These are phyloP conservation scores for Mastomys coucha DNA, from an alignment of 2,113 vertebrate species.

Conservation along the genomic window DNA sequence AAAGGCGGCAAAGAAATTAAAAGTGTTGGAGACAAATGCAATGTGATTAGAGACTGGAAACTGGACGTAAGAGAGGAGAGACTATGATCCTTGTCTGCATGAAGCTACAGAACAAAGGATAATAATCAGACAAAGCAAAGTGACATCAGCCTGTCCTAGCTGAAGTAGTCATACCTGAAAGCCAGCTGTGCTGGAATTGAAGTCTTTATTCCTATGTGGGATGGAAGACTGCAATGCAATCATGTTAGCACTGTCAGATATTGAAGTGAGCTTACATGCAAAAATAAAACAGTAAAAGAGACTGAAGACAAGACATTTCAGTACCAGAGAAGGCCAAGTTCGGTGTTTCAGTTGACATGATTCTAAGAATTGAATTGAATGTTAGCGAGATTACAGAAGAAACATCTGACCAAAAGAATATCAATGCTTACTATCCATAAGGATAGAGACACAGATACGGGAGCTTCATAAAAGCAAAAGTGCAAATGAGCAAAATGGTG, in stretches of 20 bases:
- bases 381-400: neutral
- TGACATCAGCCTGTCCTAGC: neutral
- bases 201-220: neutral
- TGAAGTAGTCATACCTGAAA: neutral
- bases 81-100: neutral
- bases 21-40: neutral
- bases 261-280: neutral
- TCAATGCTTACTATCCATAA: neutral
- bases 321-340: neutral
- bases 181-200: neutral
- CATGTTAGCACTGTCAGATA: neutral
- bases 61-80: neutral
- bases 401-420: neutral
- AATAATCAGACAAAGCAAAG: neutral
- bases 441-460: neutral
- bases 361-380: conserved; percentile 19
- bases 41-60: neutral
- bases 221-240: neutral
- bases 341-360: neutral
- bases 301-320: neutral
- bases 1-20: neutral
- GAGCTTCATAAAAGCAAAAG: neutral
- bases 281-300: neutral
- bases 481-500: neutral
- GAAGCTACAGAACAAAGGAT: neutral